Evolutionary conservation across 2,797 vertebrate species (phyloP).

Genomic region (Anableps anableps): DNA sequence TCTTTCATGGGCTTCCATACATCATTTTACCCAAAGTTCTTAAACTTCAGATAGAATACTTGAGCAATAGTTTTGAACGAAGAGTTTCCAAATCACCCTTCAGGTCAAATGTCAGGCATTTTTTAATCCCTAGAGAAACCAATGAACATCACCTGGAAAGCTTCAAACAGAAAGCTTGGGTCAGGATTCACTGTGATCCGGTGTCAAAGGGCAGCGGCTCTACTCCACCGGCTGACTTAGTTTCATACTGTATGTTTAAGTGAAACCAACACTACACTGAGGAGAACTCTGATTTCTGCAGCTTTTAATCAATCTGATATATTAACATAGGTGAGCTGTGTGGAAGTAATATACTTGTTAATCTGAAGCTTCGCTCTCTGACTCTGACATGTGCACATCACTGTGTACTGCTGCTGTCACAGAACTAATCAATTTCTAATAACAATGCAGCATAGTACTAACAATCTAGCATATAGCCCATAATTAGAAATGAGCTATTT

Average conservation of each 20-base stretch:
- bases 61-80: background rate
- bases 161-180: background rate
- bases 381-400: background rate
- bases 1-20: too few relatives aligned
- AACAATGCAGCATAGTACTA: background rate
- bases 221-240: background rate
- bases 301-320: background rate
- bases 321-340: background rate
- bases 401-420: background rate
- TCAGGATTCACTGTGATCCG: background rate
- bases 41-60: background rate
- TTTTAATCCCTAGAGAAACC: background rate
- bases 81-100: background rate
- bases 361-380: background rate
- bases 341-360: background rate
- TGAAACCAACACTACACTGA: background rate
- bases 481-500: constrained; percentile 13
- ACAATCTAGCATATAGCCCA: background rate
- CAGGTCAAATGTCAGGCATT: background rate
- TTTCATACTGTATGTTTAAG: background rate
- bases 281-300: background rate
- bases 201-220: background rate
- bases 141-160: background rate
- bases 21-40: background rate
- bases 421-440: background rate